Percentiles rank a stretch among this genome's conserved stretches.
Evolutionary conservation across 64 coral and sea anemone genomes (phyloP).

Genomic region (Anthopleura sola): DNA sequence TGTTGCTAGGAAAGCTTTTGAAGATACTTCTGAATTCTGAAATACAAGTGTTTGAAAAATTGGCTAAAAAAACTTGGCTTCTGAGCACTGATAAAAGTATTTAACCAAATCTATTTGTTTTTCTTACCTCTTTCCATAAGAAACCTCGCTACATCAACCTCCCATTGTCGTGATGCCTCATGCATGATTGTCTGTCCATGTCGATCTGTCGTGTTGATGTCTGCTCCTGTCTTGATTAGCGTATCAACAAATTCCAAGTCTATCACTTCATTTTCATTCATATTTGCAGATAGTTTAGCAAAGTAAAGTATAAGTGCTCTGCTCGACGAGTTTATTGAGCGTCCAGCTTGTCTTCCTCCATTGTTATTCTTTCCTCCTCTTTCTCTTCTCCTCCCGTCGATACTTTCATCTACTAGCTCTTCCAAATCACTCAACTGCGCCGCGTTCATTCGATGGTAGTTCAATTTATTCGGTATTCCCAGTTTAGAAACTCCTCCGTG

Average conservation of each 20-base stretch:
- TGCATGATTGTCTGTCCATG: constrained; percentile 92
- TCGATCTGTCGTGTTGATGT: constrained; percentile 73
- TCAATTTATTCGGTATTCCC: constrained; percentile 30
- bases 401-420: constrained; percentile 67
- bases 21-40: too few species aligned
- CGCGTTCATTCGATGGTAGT: constrained; percentile 66
- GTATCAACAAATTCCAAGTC: constrained; percentile 93
- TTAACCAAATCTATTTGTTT: too few species aligned
- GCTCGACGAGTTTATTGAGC: constrained; percentile 70
- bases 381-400: constrained; percentile 8
- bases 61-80: too few species aligned
- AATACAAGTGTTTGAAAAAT: too few species aligned
- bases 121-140: constrained; percentile 76
- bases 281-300: constrained; percentile 66
- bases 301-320: constrained; percentile 90
- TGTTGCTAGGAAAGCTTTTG: not conserved
- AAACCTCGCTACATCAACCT: constrained; percentile 78
- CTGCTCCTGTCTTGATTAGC: constrained; percentile 74
- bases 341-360: constrained; percentile 4
- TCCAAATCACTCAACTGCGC: constrained; percentile 87
- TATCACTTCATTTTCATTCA: constrained; percentile 76
- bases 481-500: constrained; percentile 17
- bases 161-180: constrained; percentile 90
- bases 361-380: constrained; percentile 20
- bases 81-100: too few species aligned